Conservation (phyloP, 2,797 vertebrate genomes). For the Taeniopygia guttata region DNA sequence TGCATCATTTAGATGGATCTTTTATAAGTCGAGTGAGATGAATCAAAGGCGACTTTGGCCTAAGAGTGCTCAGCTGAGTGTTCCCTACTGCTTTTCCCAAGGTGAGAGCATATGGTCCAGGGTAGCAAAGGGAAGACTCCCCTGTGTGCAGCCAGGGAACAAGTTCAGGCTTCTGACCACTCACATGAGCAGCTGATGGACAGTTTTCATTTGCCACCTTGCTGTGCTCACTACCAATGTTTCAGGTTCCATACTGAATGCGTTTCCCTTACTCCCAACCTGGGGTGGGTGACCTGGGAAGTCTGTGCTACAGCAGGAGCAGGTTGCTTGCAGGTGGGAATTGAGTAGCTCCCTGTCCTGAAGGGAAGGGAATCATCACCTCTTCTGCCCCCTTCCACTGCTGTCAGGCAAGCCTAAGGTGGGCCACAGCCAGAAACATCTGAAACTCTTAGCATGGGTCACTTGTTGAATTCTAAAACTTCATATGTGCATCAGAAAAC, state of each 20-base stretch:
- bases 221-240: background rate
- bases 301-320: fast-evolving
- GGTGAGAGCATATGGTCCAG: fast-evolving
- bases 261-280: background rate
- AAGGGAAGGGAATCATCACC: background rate
- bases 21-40: background rate
- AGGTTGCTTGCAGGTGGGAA: background rate
- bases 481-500: background rate
- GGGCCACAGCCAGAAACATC: background rate
- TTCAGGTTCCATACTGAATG: background rate
- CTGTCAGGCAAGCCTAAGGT: fast-evolving
- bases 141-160: fast-evolving
- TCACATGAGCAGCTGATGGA: background rate
- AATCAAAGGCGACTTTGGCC: background rate
- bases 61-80: background rate
- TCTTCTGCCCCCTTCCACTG: background rate
- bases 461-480: background rate
- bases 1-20: background rate
- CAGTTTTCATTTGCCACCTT: background rate
- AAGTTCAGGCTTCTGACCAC: background rate
- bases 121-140: background rate
- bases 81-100: background rate
- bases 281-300: fast-evolving
- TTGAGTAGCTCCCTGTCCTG: background rate
- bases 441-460: background rate